Conservation (phyloP, 2,113 vertebrate genomes). For the Pelmatolapia mariae region DNA sequence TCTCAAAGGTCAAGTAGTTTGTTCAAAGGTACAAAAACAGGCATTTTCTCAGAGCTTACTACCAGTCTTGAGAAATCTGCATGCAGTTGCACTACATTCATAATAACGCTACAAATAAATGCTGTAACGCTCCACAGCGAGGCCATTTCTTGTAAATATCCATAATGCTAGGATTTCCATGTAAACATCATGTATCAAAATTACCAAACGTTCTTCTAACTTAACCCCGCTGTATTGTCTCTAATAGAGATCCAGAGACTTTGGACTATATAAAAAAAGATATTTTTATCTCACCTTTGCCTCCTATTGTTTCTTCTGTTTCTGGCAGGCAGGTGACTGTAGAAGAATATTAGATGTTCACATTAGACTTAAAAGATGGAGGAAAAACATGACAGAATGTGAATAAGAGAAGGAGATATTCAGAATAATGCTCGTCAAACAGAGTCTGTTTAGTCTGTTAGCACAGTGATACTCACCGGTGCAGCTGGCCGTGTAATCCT, state of each 20-base stretch:
- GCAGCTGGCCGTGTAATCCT: not conserved
- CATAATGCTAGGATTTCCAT: not conserved
- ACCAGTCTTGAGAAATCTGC: not conserved
- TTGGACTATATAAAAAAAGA: not conserved
- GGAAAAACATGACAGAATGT: rapidly evolving
- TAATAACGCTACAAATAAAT: not conserved
- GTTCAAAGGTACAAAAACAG: not conserved
- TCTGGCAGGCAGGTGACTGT: not conserved
- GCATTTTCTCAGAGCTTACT: not conserved
- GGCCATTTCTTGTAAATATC: not conserved
- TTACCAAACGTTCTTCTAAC: not conserved
- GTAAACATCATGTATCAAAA: not conserved
- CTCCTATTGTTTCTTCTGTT: not conserved
- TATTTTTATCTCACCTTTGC: not conserved
- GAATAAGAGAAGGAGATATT: not conserved
- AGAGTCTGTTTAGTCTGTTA: not conserved
- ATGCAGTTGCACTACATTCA: not conserved
- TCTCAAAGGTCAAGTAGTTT: not conserved
- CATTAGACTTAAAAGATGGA: not conserved
- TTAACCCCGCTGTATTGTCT: rapidly evolving
- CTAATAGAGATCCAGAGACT: not conserved
- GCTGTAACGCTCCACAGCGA: not conserved
- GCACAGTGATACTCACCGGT: not conserved
- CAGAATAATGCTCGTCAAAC: rapidly evolving
- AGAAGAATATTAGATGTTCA: not conserved